Base-by-base conservation (phyloP, 1,140 invertebrate species). In the Condylostylus longicornis region DNA sequence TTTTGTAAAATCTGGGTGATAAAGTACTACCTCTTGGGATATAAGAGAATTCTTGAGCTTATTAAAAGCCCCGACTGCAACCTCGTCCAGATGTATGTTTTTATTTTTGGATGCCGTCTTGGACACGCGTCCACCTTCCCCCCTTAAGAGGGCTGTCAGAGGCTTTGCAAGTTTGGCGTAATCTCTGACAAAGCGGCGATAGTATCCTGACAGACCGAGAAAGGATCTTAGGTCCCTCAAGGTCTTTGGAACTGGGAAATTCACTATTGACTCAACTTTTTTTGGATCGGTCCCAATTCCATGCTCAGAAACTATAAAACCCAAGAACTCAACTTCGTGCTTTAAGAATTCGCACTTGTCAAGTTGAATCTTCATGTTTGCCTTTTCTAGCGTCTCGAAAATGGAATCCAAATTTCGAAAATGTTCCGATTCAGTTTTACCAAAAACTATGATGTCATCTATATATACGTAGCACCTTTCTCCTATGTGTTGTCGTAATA, bases 311-410 rank as follows among this genome's bases (percentile, higher is more conserved):
- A 41, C 18, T 6, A 40, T 13, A 18, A 38, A 46, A 2, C 34
- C 41, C 15, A 38, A 30, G 14, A 37, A 45, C 33, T 41, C 25
- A 13, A 41, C 18, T 30, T 55, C 41, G 7, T 29, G 37, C 25
- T 49, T 41, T 9, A 46, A 51, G 40, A 69, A 67, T 19, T 58
- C 36, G 33, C 52, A 61, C 47, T 67, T 66, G 35, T 50, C 40
- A 5, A 61, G 41, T 30, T 65, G 67, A 5, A 68, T 47, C 30
- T 62, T 68, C 5, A 70, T 42, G 18, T 54, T 52, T 10, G 61
- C 55, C n/a, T 47, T 35, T 18, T 44, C 27, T 2, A 69, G 40
- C 15, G 48, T 47, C 12, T 52, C 29, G 5, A 67, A 49, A 3
- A 70, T 50, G n/a, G 39, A 33, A 8, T 40, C 14, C 1, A 69